Percentiles rank a stretch among this genome's conserved stretches.
Conservation (phyloP, 1,140 invertebrate species). For the Wasmannia auropunctata region DNA sequence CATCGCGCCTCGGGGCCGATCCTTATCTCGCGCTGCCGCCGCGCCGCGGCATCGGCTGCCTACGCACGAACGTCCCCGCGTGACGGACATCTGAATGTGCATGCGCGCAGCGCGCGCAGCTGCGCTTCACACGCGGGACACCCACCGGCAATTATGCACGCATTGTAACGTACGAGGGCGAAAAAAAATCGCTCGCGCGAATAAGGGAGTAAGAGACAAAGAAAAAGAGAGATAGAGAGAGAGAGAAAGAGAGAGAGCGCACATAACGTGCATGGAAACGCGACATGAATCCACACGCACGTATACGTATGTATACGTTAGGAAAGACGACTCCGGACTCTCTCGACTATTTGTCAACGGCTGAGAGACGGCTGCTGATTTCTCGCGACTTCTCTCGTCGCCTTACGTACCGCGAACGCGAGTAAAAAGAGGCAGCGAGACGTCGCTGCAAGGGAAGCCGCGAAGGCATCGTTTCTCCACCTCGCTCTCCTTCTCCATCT, state of each 20-base stretch:
- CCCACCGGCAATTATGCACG: conserved; percentile 74
- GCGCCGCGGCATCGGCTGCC: conserved; percentile 67
- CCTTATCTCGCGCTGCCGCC: conserved; percentile 64
- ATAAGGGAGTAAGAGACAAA: background rate
- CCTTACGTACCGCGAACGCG: background rate
- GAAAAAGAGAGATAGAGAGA: background rate
- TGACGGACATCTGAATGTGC: conserved; percentile 75
- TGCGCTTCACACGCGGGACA: conserved; percentile 70
- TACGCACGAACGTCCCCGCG: conserved; percentile 70
- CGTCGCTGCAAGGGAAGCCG: conserved; percentile 1
- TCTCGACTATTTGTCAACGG: conserved; percentile 72
- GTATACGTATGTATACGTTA: conserved; percentile 28
- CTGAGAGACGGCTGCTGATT: conserved; percentile 69
- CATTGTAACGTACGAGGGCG: conserved; percentile 67
- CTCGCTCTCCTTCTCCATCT: background rate
- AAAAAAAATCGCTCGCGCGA: conserved; percentile 68
- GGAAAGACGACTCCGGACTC: conserved; percentile 46
- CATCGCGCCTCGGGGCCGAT: conserved; percentile 65
- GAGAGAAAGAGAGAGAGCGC: background rate
- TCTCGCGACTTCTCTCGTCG: conserved; percentile 50
- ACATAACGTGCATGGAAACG: conserved; percentile 30
- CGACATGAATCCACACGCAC: background rate
- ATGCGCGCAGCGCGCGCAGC: conserved; percentile 70
- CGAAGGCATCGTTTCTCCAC: conserved; percentile 14
- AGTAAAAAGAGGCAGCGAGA: conserved; percentile 61